A percentile compares a stretch with the other conserved stretches of the same genome.
Conservation (phyloP, 1,140 invertebrate genomes). For the Battus philenor region DNA sequence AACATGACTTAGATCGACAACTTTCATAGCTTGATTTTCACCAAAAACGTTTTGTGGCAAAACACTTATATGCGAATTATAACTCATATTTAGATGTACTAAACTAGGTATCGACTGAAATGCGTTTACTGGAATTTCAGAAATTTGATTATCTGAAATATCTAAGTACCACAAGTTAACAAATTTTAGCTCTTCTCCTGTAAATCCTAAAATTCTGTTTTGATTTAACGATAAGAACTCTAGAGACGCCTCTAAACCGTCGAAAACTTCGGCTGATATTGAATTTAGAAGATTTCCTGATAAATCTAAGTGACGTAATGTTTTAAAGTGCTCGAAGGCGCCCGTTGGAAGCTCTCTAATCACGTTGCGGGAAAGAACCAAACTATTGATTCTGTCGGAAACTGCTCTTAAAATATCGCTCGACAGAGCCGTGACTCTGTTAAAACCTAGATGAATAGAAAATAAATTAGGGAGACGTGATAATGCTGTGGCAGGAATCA, state of each 20-base stretch:
- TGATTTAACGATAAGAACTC: constrained; percentile 84
- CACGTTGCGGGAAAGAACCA: constrained; percentile 88
- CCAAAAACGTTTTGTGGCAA: constrained; percentile 78
- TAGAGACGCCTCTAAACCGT: constrained; percentile 84
- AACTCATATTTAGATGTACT: constrained; percentile 86
- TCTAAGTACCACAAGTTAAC: constrained; percentile 82
- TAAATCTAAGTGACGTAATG: constrained; percentile 84
- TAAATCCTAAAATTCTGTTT: constrained; percentile 83
- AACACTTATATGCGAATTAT: constrained; percentile 82
- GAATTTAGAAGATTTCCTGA: constrained; percentile 86
- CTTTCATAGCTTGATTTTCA: constrained; percentile 77
- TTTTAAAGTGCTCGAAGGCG: constrained; percentile 87
- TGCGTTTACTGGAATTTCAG: constrained; percentile 80
- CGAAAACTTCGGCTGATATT: constrained; percentile 84
- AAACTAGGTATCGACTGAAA: constrained; percentile 83
- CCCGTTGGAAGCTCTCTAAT: constrained; percentile 88
- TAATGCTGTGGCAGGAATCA: constrained; percentile 88
- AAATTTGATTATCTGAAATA: constrained; percentile 87
- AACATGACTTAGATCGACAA: constrained; percentile 85
- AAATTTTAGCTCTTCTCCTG: constrained; percentile 80
- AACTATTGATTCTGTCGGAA: constrained; percentile 74
- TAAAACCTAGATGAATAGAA: constrained; percentile 88
- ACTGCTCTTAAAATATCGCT: constrained; percentile 84
- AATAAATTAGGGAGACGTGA: constrained; percentile 84
- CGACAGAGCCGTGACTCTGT: constrained; percentile 90